Evolutionary conservation across 2,888 invertebrate genomes (phyloP).

Genomic region (Iphiclides podalirius): DNA sequence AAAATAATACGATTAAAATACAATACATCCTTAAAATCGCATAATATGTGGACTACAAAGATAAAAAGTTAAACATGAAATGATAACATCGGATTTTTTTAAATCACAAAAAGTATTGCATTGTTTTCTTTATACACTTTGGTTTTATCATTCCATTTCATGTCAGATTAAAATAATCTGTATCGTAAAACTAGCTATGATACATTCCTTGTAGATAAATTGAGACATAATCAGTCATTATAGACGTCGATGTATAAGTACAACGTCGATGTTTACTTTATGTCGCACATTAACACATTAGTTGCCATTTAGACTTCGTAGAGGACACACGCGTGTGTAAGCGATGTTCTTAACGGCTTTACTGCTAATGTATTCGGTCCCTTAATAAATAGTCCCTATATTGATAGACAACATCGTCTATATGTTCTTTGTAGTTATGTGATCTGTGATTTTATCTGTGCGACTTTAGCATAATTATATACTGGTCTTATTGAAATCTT

Average conservation of each 20-base stretch:
- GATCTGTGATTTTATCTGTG: constrained; percentile 5
- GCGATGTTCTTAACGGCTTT: constrained; percentile 19
- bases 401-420: too few species aligned
- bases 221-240: background rate
- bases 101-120: background rate
- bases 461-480: background rate
- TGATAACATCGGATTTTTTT: background rate
- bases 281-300: background rate
- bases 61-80: background rate
- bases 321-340: constrained; percentile 6
- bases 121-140: background rate
- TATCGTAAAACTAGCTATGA: background rate
- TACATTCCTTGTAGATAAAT: background rate
- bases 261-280: background rate
- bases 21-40: too few species aligned
- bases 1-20: too few species aligned
- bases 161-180: constrained; percentile 8
- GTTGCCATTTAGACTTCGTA: background rate
- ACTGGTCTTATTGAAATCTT: background rate
- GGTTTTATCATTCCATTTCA: background rate
- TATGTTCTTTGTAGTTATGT: constrained; percentile 14
- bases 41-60: background rate
- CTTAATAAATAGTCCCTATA: constrained; percentile 6
- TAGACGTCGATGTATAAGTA: background rate
- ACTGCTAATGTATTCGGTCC: constrained; percentile 17